Base-by-base conservation (phyloP, 2,797 vertebrate species). In the Gymnothorax javanicus region DNA sequence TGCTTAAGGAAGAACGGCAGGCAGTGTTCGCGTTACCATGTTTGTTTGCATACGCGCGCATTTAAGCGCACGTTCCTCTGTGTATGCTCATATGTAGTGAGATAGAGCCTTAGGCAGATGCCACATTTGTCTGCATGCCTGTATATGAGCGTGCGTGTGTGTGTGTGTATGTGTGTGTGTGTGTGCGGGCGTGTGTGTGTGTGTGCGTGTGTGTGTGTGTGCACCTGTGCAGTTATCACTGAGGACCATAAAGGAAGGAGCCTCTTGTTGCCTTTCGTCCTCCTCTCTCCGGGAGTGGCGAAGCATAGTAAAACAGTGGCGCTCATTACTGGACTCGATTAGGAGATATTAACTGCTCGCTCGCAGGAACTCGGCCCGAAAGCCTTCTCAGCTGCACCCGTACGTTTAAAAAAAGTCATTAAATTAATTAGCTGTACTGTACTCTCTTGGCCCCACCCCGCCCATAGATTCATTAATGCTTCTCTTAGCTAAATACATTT, bases 281-380 rank as follows among this genome's bases (percentile, higher is more conserved):
- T 87, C 33, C 23, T 64, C 59, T 85, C 43, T 82, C 52, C 43
- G 77, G 58, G 56, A 86, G 84, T 84, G 87, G 90, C 88, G 85
- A 88, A 89, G 85, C 25, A 57, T 86, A 89, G 85, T 90, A 79
- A 89, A 82, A 87, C 60, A 73, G 81, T 60, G 50, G 82, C 88
- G 88, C 82, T 86, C 86, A 89, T 91, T 90, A 89, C 86, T n/a
- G 52, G 71, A 64, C 54, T 79, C 89, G 84, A 91, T 91, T 90
- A 85, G 83, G 17, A 50, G 79, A 85, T 81, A 84, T 87, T 86
- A 90, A 77, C 85, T 86, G 83, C 84, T 79, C 83, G 64, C 85
- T 84, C 13, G 57, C 43, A 81, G 33, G 60, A 82, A 59, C 69
- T 77, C 8, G 67, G 69, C 82, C 82, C 87, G 56, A 60, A 84